phyloP scores from a whole-genome alignment of 2,797 vertebrate genomes.

The Nasua narica region DNA sequence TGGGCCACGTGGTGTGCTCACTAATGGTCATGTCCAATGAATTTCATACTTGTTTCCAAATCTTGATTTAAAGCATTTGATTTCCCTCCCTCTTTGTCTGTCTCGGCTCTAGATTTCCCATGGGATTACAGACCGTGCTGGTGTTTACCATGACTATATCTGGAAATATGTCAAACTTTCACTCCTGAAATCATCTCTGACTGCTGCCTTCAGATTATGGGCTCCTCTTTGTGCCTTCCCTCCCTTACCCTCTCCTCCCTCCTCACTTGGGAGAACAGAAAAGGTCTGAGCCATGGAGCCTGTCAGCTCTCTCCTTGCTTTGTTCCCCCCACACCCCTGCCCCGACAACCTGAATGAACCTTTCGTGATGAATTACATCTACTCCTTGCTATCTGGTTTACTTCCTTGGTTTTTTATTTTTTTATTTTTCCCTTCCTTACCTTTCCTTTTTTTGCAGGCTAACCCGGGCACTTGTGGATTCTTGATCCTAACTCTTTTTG shows the following conservation, averaged over 20 bases:
- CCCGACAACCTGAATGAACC: neutral
- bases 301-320: neutral
- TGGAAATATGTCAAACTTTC: neutral
- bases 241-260: neutral
- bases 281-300: neutral
- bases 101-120: neutral
- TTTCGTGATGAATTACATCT: neutral
- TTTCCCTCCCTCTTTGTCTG: neutral
- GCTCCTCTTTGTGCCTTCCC: neutral
- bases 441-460: neutral
- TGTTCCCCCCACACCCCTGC: no score
- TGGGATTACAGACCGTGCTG: neutral
- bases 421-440: neutral
- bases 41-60: neutral
- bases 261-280: neutral
- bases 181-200: neutral
- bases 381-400: neutral
- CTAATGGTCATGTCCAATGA: neutral
- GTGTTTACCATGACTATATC: neutral
- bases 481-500: neutral
- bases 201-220: neutral
- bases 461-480: neutral
- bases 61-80: neutral
- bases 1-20: neutral
- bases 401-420: neutral